Evolutionary conservation across 2,113 vertebrate species (phyloP).

Genomic region (Lycaon pictus): DNA sequence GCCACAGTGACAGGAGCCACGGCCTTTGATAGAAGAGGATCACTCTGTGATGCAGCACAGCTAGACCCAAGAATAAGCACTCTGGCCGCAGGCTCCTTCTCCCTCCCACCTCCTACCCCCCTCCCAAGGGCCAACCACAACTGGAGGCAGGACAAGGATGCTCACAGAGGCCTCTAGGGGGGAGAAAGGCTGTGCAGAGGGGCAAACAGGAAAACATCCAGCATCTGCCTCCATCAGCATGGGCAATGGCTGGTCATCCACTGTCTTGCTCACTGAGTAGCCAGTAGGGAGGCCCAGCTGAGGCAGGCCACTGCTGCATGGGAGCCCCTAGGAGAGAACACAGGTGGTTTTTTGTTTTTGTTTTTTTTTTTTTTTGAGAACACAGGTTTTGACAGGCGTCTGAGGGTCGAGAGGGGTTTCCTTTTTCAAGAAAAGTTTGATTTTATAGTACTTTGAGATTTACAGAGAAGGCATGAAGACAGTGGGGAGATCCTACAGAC

Average conservation of each 20-base stretch:
- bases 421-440: background rate
- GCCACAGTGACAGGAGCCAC: background rate
- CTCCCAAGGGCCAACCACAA: background rate
- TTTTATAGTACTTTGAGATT: background rate
- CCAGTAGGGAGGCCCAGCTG: background rate
- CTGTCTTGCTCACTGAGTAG: background rate
- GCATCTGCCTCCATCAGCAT: background rate
- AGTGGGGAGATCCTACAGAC: background rate
- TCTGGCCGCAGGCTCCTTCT: rapidly evolving
- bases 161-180: background rate
- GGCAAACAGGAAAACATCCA: background rate
- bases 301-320: background rate
- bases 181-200: background rate
- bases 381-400: background rate
- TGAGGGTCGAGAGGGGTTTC: background rate
- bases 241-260: background rate
- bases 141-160: background rate
- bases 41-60: background rate
- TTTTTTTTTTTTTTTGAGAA: background rate
- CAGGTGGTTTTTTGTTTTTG: no score
- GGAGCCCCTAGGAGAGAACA: background rate
- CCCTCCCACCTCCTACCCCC: background rate
- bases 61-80: background rate
- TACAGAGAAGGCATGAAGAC: background rate
- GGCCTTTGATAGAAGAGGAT: background rate